Evolutionary conservation across 2,113 vertebrate species (phyloP).

Genomic region (Pongo pygmaeus): DNA sequence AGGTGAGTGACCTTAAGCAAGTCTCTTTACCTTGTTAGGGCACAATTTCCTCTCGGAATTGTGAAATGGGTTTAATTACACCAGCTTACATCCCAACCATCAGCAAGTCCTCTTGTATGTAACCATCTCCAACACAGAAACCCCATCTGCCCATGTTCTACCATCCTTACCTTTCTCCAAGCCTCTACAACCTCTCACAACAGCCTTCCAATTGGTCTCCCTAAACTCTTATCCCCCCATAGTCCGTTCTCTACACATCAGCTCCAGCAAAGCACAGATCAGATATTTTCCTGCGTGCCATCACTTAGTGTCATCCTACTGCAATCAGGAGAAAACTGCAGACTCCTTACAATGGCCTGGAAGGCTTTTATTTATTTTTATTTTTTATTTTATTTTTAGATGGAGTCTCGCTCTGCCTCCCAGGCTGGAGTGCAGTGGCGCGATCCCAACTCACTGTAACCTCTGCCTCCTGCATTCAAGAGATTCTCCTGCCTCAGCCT

Average conservation of each 20-base stretch:
- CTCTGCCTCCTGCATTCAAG: no score
- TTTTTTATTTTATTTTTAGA: no score
- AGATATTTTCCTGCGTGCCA: neutral
- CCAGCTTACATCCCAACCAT: neutral
- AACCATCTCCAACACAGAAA: neutral
- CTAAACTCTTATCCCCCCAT: neutral
- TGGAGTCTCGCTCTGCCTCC: no score
- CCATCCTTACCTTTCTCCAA: neutral
- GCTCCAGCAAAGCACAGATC: neutral
- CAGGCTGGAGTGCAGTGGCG: no score
- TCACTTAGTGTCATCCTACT: neutral
- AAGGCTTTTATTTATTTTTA: neutral
- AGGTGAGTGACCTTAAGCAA: conserved; percentile 25
- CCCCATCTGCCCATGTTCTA: neutral
- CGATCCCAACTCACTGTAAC: no score
- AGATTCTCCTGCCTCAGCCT: no score
- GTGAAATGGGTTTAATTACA: conserved; percentile 21
- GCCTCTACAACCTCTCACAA: neutral
- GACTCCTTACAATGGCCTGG: neutral
- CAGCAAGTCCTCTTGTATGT: neutral
- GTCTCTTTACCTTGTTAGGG: conserved; percentile 6
- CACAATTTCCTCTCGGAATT: conserved; percentile 11
- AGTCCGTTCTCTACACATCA: neutral
- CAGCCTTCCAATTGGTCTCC: neutral
- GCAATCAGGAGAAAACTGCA: conserved; percentile 41